phyloP scores from a whole-genome alignment of 2,888 invertebrate species.

The Lysandra coridon region DNA sequence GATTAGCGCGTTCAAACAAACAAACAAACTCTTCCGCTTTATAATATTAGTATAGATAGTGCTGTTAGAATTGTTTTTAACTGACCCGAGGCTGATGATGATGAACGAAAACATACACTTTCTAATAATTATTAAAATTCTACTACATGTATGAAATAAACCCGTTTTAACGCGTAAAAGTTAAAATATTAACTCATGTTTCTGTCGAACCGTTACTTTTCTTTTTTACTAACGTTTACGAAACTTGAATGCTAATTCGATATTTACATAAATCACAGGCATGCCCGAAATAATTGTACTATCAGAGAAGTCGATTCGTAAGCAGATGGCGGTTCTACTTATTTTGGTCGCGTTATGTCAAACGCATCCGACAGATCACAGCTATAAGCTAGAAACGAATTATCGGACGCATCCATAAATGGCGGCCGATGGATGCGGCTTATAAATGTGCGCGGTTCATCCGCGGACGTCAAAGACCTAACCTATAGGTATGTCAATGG shows the following conservation, averaged over 20 bases:
- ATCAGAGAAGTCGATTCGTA: background rate
- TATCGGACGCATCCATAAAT: too few species aligned
- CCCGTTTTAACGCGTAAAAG: conserved; percentile 27
- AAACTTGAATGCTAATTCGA: conserved; percentile 13
- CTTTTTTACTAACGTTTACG: conserved; percentile 28
- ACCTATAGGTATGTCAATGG: too few species aligned
- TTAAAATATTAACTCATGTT: conserved; percentile 24
- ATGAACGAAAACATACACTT: conserved; percentile 21
- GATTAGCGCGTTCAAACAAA: too few species aligned
- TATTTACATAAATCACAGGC: conserved; percentile 7
- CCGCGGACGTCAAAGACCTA: too few species aligned
- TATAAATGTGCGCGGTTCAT: too few species aligned
- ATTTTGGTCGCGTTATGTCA: too few species aligned
- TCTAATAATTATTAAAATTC: conserved; percentile 25
- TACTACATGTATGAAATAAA: conserved; percentile 9
- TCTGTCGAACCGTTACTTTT: conserved; percentile 26
- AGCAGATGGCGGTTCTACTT: too few species aligned
- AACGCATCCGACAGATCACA: background rate
- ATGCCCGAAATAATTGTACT: background rate
- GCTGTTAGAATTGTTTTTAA: background rate
- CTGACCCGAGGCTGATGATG: background rate
- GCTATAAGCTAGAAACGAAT: too few species aligned
- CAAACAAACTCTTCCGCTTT: too few species aligned
- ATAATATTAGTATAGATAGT: background rate
- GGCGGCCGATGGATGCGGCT: too few species aligned